Conservation (phyloP, 1,140 invertebrate genomes). For the Cydia strobilella region DNA sequence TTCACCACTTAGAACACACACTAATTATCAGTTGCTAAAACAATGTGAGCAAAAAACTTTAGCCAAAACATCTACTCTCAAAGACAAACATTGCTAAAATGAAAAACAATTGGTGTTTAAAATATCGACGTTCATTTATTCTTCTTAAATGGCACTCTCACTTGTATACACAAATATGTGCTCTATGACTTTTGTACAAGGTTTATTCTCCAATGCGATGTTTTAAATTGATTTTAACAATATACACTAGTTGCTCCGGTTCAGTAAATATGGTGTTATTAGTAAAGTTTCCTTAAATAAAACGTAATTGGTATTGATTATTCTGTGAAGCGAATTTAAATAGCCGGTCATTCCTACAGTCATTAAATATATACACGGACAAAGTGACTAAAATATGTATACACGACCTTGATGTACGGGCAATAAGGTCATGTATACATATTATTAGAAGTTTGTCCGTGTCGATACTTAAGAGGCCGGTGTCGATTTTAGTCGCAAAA, state of each 20-base stretch:
- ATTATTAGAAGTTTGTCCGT: too few relatives aligned
- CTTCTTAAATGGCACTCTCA: background rate
- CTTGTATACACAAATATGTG: background rate
- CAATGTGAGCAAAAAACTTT: background rate
- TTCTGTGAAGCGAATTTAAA: background rate
- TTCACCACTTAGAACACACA: background rate
- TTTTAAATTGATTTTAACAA: constrained; percentile 26
- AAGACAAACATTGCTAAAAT: background rate
- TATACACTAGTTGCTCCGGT: constrained; percentile 7
- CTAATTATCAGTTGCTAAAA: background rate
- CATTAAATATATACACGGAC: too few relatives aligned
- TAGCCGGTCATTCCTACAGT: background rate
- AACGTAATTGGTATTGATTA: background rate
- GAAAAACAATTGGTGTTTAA: background rate
- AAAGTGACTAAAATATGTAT: too few relatives aligned
- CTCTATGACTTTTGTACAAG: background rate
- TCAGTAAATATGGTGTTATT: constrained; percentile 6
- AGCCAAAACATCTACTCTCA: background rate
- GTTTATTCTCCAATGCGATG: background rate
- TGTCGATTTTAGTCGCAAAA: too few relatives aligned
- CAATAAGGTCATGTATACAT: too few relatives aligned
- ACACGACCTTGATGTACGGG: too few relatives aligned
- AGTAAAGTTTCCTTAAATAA: constrained; percentile 5
- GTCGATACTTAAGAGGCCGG: too few relatives aligned
- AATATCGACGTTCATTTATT: background rate